A percentile compares a stretch with the other conserved stretches of the same genome.
phyloP scores from a whole-genome alignment of 2,113 vertebrate species.

The Pterophyllum scalare region DNA sequence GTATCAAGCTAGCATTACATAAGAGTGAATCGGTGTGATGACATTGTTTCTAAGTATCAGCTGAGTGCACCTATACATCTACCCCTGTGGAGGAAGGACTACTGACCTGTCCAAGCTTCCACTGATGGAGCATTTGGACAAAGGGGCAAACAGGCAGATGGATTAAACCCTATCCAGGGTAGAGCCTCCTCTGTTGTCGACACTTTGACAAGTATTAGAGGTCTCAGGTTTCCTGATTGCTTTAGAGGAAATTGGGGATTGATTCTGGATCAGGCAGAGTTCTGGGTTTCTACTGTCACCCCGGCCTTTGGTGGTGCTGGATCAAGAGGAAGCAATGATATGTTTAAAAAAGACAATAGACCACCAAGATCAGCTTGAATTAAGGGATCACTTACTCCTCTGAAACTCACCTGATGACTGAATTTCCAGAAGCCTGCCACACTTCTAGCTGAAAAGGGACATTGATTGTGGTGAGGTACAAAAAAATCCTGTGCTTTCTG shows the following conservation, averaged over 20 bases:
- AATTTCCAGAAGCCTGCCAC: not conserved
- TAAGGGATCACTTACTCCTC: not conserved
- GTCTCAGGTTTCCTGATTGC: constrained; percentile 47
- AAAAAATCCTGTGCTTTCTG: not conserved
- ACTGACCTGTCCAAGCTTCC: constrained; percentile 44
- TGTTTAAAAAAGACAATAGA: not conserved
- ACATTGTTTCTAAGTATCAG: constrained; percentile 70
- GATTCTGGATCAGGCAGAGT: constrained; percentile 29
- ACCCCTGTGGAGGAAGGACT: constrained; percentile 30
- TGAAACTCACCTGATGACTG: not conserved
- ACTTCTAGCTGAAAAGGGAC: not conserved
- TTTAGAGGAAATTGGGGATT: constrained; percentile 60
- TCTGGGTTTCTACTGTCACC: constrained; percentile 14
- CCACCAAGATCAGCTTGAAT: not conserved
- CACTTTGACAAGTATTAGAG: constrained; percentile 25
- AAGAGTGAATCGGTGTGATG: constrained; percentile 75
- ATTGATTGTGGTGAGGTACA: not conserved
- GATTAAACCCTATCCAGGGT: constrained; percentile 17
- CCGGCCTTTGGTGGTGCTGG: not conserved
- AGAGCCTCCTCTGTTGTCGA: constrained; percentile 16
- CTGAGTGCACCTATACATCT: constrained; percentile 66
- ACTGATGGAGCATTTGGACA: constrained; percentile 26
- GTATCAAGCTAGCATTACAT: constrained; percentile 72
- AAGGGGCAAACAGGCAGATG: constrained; percentile 26
- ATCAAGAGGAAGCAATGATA: constrained; percentile 5